phyloP scores from a whole-genome alignment of 2,113 vertebrate genomes.

The Varanus salvator region DNA sequence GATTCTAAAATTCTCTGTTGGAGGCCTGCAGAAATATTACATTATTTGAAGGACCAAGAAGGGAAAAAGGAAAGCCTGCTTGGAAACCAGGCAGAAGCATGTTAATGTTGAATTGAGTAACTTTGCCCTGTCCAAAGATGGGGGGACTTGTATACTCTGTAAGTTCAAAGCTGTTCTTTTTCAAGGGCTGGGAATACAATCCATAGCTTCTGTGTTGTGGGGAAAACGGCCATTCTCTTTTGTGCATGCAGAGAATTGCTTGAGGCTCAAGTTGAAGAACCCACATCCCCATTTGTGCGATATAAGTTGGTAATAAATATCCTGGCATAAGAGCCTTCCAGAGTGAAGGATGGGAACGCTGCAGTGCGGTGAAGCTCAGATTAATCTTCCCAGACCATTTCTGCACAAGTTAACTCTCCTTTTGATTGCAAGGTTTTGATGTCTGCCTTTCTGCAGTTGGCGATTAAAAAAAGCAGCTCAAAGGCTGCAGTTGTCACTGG shows the following conservation, averaged over 20 bases:
- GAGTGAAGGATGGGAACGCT: slow-evolving; percentile 39
- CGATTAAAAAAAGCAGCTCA: background rate
- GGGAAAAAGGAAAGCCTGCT: background rate
- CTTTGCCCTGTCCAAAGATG: slow-evolving; percentile 34
- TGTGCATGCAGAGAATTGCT: background rate
- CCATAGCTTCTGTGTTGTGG: background rate
- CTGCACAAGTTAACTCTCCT: slow-evolving; percentile 10
- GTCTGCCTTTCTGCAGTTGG: background rate
- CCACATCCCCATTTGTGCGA: slow-evolving; percentile 33
- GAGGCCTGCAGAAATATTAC: slow-evolving; percentile 25
- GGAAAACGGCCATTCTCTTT: background rate
- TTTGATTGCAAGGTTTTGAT: background rate
- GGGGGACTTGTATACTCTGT: slow-evolving; percentile 17
- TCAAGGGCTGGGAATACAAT: slow-evolving; percentile 53
- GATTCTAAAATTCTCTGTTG: slow-evolving; percentile 30
- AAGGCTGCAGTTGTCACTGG: background rate
- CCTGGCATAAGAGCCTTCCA: slow-evolving; percentile 49
- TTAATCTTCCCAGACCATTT: slow-evolving; percentile 49
- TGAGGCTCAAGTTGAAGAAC: slow-evolving; percentile 17
- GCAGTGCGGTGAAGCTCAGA: slow-evolving; percentile 32
- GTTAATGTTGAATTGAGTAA: slow-evolving; percentile 47
- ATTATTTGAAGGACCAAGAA: background rate
- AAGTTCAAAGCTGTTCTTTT: slow-evolving; percentile 4
- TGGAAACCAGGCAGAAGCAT: background rate
- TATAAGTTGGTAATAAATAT: slow-evolving; percentile 46